Base-by-base conservation (phyloP, 2,797 vertebrate genomes). In the Sebastes jordani region DNA sequence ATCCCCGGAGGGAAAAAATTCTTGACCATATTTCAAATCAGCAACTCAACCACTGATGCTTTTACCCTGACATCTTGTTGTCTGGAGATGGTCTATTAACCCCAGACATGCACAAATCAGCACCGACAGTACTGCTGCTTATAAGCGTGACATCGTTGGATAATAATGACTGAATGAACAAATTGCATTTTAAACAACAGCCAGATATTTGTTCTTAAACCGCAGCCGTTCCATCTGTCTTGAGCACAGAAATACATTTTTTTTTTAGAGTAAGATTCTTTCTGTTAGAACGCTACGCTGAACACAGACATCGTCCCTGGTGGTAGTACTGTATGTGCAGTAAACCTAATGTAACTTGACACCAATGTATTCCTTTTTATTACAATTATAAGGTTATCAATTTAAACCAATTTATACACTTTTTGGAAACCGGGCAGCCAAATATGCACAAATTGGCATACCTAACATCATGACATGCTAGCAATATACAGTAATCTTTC, bases 1-100 rank as follows among this genome's bases (percentile, higher is more conserved):
- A 64, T 68, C 11, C 65, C 63, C 4, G 0, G 29, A 67, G 66
- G 42, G 59, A 60, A 63, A 64, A 22, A 30, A 68, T 9, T 71
- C 54, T 34, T 70, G 52, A 74, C 9, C 20, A 62, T 70, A 70
- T 83, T 90, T 87, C 70, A 89, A 81, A 89, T 81, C 80, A 82
- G 58, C 71, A 78, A 52, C 73, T 56, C 23, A 75, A 76, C 71
- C 76, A 49, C 69, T 71, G 72, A 77, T 86, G 68, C 30, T 73
- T 59, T n/a, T 56, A 59, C 29, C 5, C 56, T 14, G 79, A 79
- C 67, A 56, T 72, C 69, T 70, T 64, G 66, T 74, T 76, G 74
- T 86, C 22, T 73, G 4, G 25, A 55, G 54, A 84, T 63, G 74
- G 30, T 86, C 78, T 87, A 85, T 86, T 87, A 71, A 73, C 75